phyloP scores from a whole-genome alignment of 2,888 invertebrate genomes.

The Xestoiulus laeticollis region DNA sequence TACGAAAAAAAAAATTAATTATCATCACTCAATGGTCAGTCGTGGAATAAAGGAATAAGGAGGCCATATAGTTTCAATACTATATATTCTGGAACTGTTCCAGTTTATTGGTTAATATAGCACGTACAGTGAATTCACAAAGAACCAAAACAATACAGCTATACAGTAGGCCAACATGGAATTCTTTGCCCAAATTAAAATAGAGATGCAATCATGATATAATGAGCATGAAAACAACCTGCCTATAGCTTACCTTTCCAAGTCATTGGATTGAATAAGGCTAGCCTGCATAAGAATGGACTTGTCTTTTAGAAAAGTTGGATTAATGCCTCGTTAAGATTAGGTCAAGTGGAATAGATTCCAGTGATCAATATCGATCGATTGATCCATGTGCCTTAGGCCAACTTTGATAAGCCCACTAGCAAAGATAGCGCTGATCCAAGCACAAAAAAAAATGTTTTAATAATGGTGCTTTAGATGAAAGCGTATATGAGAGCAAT shows the following conservation, averaged over 20 bases:
- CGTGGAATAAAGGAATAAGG: not conserved
- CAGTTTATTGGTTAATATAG: too few species aligned
- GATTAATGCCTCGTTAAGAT: constrained; percentile 33
- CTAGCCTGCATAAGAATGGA: constrained; percentile 20
- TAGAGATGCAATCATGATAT: not conserved
- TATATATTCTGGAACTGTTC: too few species aligned
- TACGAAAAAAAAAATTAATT: not conserved
- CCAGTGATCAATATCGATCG: constrained; percentile 34
- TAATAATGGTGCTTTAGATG: not conserved
- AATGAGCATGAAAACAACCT: not conserved
- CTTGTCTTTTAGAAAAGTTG: constrained; percentile 19
- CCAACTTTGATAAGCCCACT: not conserved
- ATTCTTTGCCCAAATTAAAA: too few species aligned
- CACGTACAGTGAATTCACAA: too few species aligned
- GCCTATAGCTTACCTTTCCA: not conserved
- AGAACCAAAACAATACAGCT: too few species aligned
- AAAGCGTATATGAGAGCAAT: not conserved
- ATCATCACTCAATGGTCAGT: not conserved
- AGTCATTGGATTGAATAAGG: not conserved
- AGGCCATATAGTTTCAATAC: too few species aligned
- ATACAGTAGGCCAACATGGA: too few species aligned
- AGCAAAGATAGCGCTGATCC: constrained; percentile 15
- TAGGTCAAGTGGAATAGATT: constrained; percentile 33
- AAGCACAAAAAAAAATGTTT: not conserved
- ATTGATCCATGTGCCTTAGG: constrained; percentile 2